Conservation (phyloP, 2,888 invertebrate species). For the Beris morrisii region DNA sequence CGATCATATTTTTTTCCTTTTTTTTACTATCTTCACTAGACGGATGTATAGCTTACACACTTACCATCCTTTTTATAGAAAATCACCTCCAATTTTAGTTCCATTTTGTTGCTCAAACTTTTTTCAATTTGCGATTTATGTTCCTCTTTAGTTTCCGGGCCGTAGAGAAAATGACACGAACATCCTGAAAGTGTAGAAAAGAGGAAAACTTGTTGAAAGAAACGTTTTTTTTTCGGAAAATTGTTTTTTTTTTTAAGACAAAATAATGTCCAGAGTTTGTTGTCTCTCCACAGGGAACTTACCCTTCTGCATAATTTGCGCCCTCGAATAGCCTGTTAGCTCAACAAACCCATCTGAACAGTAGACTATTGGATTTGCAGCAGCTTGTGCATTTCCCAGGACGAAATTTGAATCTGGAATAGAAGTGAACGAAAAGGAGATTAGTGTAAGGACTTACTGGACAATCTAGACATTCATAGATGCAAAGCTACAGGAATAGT, state of each 20-base stretch:
- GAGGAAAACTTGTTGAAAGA: not conserved
- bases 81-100: conserved; percentile 90
- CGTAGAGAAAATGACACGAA: conserved; percentile 92
- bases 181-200: conserved; percentile 60
- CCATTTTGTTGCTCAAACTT: conserved; percentile 85
- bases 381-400: conserved; percentile 91
- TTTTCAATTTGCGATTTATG: conserved; percentile 87
- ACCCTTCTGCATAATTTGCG: conserved; percentile 94
- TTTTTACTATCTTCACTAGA: conserved; percentile 45
- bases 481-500: not conserved
- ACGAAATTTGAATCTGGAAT: conserved; percentile 92
- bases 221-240: not conserved
- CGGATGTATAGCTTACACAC: conserved; percentile 46
- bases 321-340: conserved; percentile 89
- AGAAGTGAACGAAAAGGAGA: conserved; percentile 29
- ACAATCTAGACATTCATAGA: not conserved
- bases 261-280: not conserved
- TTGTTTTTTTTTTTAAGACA: not conserved
- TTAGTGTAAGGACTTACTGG: conserved; percentile 7
- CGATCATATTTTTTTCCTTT: conserved; percentile 47
- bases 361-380: conserved; percentile 89
- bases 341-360: conserved; percentile 96
- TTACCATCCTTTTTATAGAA: conserved; percentile 95
- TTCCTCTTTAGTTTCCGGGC: conserved; percentile 86
- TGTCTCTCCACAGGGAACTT: conserved; percentile 39